Evolutionary conservation across 2,113 vertebrate genomes (phyloP).

Genomic region (Sapajus apella): DNA sequence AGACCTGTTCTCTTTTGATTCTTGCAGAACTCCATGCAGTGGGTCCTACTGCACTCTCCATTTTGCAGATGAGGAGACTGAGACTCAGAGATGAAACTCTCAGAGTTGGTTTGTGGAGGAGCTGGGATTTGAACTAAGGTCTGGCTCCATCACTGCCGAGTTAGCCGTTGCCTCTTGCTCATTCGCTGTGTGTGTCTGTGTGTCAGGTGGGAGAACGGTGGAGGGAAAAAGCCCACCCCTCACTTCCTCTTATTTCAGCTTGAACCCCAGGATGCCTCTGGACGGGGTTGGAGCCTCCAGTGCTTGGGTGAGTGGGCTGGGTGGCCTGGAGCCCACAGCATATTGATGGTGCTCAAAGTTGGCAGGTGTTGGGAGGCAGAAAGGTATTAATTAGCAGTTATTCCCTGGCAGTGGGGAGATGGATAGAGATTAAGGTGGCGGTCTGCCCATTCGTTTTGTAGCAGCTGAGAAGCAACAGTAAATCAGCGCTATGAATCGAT

Average conservation of each 20-base stretch:
- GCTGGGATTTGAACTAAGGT: neutral
- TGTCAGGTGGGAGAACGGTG: fast-evolving
- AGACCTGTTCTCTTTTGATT: neutral
- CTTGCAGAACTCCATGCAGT: fast-evolving
- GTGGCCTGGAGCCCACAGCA: neutral
- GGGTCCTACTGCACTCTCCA: neutral
- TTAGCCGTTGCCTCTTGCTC: fast-evolving
- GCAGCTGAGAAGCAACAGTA: conserved; percentile 54
- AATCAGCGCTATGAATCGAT: conserved; percentile 80
- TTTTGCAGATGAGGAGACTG: neutral
- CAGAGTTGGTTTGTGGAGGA: fast-evolving
- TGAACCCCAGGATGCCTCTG: neutral
- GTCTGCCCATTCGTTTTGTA: conserved; percentile 54
- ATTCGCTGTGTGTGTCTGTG: neutral
- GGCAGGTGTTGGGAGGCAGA: conserved; percentile 65
- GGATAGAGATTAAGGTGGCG: conserved; percentile 82
- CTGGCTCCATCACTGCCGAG: neutral
- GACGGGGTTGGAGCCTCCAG: neutral
- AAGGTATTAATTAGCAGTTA: conserved; percentile 83
- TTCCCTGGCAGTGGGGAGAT: conserved; percentile 67
- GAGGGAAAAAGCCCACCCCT: too few species aligned
- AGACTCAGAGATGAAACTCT: too few species aligned
- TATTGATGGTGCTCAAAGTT: conserved; percentile 39
- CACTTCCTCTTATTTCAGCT: neutral
- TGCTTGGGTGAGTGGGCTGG: neutral